Conservation (phyloP, 2,888 invertebrate genomes). For the Phaedon cochleariae region DNA sequence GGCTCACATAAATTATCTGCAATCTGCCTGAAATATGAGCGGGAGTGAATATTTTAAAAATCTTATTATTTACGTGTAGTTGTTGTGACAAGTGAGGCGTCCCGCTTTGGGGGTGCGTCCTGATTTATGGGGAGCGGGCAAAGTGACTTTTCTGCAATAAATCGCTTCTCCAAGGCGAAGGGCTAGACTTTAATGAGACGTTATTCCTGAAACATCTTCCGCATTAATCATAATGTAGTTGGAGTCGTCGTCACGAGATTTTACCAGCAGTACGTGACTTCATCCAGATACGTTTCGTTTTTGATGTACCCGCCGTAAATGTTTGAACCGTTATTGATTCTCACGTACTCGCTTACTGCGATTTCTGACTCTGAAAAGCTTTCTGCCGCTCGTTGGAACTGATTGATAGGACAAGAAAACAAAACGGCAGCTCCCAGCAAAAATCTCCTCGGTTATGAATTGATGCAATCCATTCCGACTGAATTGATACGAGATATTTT, state of each 20-base stretch:
- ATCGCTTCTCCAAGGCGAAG: conserved; percentile 52
- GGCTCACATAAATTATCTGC: conserved; percentile 44
- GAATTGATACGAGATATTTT: too few relatives aligned
- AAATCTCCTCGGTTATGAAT: background rate
- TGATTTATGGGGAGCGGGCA: conserved; percentile 56
- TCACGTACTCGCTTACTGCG: conserved; percentile 20
- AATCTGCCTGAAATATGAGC: conserved; percentile 45
- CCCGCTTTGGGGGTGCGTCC: conserved; percentile 35
- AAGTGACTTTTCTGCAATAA: conserved; percentile 56
- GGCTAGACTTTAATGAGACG: conserved; percentile 59
- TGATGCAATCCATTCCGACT: background rate
- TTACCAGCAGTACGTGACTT: conserved; percentile 41
- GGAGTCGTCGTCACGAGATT: conserved; percentile 41
- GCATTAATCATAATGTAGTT: conserved; percentile 54
- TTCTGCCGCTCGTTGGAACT: background rate
- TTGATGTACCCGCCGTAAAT: conserved; percentile 21
- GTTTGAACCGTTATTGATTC: conserved; percentile 24
- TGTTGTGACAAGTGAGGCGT: conserved; percentile 51
- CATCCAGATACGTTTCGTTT: conserved; percentile 29
- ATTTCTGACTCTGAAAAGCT: conserved; percentile 9
- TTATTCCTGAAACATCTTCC: conserved; percentile 57
- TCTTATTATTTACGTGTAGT: conserved; percentile 55
- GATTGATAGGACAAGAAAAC: conserved; percentile 12
- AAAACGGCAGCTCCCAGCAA: background rate
- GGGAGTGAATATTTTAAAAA: conserved; percentile 42